phyloP scores from a whole-genome alignment of 2,797 vertebrate genomes.

The Macropodus opercularis region DNA sequence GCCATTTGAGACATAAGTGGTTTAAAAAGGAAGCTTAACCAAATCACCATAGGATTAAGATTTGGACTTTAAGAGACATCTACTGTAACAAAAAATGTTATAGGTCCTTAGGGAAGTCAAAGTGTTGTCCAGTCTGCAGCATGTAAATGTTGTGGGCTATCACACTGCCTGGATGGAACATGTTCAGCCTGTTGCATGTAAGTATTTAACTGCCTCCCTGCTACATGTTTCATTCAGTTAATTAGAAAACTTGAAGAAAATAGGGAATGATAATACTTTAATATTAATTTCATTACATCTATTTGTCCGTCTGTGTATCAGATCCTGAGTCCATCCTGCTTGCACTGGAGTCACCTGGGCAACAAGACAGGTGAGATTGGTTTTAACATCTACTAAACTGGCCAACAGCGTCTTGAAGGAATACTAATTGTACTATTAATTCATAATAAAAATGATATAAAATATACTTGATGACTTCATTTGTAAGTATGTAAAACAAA shows the following conservation, averaged over 20 bases:
- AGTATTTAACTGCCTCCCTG: slow-evolving; percentile 35
- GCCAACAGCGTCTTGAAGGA: neutral
- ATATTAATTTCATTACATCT: neutral
- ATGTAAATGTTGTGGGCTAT: slow-evolving; percentile 93
- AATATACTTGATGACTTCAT: neutral
- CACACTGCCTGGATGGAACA: slow-evolving; percentile 99
- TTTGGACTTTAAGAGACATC: neutral
- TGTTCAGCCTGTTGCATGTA: slow-evolving; percentile 81
- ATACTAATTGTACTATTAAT: neutral
- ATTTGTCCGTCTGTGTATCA: slow-evolving; percentile 52
- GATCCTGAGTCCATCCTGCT: slow-evolving; percentile 72
- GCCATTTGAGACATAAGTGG: too few relatives aligned
- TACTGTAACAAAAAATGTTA: neutral
- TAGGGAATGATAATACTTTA: neutral
- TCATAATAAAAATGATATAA: neutral
- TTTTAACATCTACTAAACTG: neutral
- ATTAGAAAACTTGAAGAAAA: neutral
- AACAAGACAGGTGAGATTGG: slow-evolving; percentile 63
- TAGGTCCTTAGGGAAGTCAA: slow-evolving; percentile 97
- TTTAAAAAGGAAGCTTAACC: too few relatives aligned
- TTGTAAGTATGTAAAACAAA: neutral
- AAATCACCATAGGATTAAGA: too few relatives aligned
- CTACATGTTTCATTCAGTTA: neutral
- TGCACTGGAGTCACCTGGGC: slow-evolving; percentile 79
- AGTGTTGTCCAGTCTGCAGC: slow-evolving; percentile 93